Evolutionary conservation across 2,797 vertebrate genomes (phyloP).

Genomic region (Choloepus didactylus): DNA sequence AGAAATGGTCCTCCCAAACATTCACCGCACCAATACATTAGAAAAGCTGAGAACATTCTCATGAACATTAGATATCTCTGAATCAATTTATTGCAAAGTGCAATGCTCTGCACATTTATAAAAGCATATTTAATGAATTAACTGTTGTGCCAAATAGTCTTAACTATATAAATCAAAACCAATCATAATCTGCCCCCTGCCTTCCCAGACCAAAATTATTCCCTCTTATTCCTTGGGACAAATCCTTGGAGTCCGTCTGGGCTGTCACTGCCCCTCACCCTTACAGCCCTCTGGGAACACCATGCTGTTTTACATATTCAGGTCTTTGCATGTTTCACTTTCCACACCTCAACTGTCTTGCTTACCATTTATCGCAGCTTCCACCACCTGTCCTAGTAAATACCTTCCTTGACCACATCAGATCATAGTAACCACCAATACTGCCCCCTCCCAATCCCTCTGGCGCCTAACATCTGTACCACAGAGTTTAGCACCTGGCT

Average conservation of each 20-base stretch:
- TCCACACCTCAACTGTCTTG: not conserved
- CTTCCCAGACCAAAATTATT: conserved; percentile 6
- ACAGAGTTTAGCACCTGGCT: conserved; percentile 69
- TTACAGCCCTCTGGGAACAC: not conserved
- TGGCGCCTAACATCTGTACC: conserved; percentile 68
- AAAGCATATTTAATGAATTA: not conserved
- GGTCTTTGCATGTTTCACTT: conserved; percentile 21
- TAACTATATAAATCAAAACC: not conserved
- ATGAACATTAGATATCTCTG: not conserved
- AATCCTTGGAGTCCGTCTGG: not conserved
- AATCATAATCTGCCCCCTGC: not conserved
- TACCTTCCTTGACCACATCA: conserved; percentile 75
- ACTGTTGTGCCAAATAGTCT: not conserved
- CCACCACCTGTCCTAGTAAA: conserved; percentile 71
- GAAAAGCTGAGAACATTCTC: not conserved
- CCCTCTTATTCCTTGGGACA: conserved; percentile 7
- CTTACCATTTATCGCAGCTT: not conserved
- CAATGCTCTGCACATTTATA: not conserved
- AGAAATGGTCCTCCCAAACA: not conserved
- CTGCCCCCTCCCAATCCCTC: conserved; percentile 60
- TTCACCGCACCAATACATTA: too few relatives aligned
- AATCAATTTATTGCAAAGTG: not conserved
- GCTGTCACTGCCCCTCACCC: not conserved
- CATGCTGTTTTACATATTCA: not conserved
- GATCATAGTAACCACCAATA: conserved; percentile 68